Base-by-base conservation (phyloP, 2,113 vertebrate species). In the Aythya baeri region DNA sequence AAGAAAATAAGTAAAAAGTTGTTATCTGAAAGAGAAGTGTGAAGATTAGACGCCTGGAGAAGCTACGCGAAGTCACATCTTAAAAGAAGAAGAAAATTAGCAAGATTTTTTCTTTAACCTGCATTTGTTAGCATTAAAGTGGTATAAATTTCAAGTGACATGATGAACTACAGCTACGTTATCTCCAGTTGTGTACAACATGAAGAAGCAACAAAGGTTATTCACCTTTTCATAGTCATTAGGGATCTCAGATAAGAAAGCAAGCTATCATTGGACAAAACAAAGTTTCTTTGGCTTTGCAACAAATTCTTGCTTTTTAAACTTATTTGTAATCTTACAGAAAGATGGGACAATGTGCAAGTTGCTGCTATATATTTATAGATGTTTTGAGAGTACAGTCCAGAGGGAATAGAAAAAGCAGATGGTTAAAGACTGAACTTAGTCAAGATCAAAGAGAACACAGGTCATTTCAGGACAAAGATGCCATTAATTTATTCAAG, bases 401-500 rank as follows among this genome's bases (percentile, higher is more conserved):
- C 73, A 38, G 61, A 91, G 73, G 79, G 83, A 91, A 79, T 13
- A 38, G 75, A 84, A 78, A 94, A 82, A 38, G 63, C 90, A 94
- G 86, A 73, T 84, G 86, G 70, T 91, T 93, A 58, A 76, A 91
- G 80, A 41, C 54, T 46, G 77, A 93, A 76, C 34, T 44, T 16
- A 21, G 62, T 57, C 34, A 57, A 91, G 67, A 94, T 84, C 74
- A 83, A 91, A 93, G 71, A 83, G 81, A 83, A 87, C 59, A 49
- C 36, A 27, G 94, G 88, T 89, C 92, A 77, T 41, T 80, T 82
- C 77, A 91, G 96, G 93, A 88, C 86, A 96, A 65, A 91, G 65
- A 65, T 4, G 5, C 80, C 76, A 44, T 21, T 76, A 52, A 72
- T 86, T 55, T 88, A 36, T 55, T 68, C 2, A 38, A 91, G 62